These are phyloP conservation scores for Misgurnus mizolepis DNA, from an alignment of 2,113 vertebrate genomes.

Conservation along the genomic window DNA sequence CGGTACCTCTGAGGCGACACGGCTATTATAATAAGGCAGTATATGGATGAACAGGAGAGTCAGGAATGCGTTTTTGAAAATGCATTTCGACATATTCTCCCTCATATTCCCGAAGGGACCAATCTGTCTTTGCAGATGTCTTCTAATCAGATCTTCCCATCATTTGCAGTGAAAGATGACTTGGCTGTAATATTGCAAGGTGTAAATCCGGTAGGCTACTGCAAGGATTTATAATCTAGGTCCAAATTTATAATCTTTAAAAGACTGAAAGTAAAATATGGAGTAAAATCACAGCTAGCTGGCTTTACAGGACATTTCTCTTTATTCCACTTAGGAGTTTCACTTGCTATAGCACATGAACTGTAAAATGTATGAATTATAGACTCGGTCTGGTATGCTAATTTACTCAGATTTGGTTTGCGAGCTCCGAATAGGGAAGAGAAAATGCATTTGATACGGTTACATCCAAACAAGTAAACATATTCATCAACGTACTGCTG, in stretches of 20 bases:
- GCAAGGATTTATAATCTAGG: slow-evolving; percentile 45
- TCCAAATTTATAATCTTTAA: slow-evolving; percentile 18
- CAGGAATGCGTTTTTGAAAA: slow-evolving; percentile 35
- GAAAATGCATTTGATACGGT: slow-evolving; percentile 22
- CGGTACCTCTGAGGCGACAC: slow-evolving; percentile 53
- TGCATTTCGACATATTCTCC: slow-evolving; percentile 42
- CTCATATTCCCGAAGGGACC: slow-evolving; percentile 39
- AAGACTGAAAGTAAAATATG: not conserved
- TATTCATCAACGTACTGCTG: slow-evolving; percentile 28
- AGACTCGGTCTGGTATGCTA: slow-evolving; percentile 42
- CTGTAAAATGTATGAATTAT: slow-evolving; percentile 40
- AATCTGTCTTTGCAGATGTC: slow-evolving; percentile 62
- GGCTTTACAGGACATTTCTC: slow-evolving; percentile 10
- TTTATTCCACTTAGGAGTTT: slow-evolving; percentile 9
- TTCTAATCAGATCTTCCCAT: slow-evolving; percentile 64
- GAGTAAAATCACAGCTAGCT: not conserved
- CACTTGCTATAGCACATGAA: slow-evolving; percentile 6
- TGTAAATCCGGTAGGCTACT: slow-evolving; percentile 42
- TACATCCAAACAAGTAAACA: slow-evolving; percentile 19
- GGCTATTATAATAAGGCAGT: slow-evolving; percentile 35
- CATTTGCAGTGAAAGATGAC: slow-evolving; percentile 46
- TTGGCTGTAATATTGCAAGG: slow-evolving; percentile 53
- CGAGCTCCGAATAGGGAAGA: slow-evolving; percentile 12
- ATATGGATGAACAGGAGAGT: slow-evolving; percentile 40
- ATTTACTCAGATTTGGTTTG: slow-evolving; percentile 35